These are phyloP conservation scores for Stenotaenia linearis DNA, from an alignment of 2,888 invertebrate species.

Conservation along the genomic window DNA sequence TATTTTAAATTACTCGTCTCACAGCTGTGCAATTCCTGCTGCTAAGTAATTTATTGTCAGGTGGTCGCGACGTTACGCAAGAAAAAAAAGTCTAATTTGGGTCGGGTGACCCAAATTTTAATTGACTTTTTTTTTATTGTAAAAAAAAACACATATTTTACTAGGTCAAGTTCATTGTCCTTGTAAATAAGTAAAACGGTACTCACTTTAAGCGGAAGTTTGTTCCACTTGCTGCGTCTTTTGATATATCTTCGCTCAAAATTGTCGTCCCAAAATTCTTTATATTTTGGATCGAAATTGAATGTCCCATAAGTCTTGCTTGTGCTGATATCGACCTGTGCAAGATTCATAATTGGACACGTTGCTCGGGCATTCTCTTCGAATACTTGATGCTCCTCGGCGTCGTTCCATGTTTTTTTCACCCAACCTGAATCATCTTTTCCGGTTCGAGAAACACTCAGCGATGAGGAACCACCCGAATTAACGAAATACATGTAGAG, in stretches of 20 bases:
- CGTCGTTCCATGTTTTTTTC: not conserved
- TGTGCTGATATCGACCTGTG: constrained; percentile 41
- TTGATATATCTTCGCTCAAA: constrained; percentile 75
- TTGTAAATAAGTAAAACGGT: not conserved
- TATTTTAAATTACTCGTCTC: too few relatives aligned
- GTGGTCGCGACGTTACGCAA: too few relatives aligned
- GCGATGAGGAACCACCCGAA: constrained; percentile 27
- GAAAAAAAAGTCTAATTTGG: not conserved
- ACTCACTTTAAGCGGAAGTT: constrained; percentile 69
- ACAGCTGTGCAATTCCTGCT: too few relatives aligned
- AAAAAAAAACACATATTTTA: not conserved
- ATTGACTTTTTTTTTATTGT: too few relatives aligned
- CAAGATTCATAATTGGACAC: constrained; percentile 31
- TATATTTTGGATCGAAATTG: constrained; percentile 55
- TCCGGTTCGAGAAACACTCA: not conserved
- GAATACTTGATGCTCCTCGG: not conserved
- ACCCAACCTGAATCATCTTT: not conserved
- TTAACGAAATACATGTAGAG: constrained; percentile 36
- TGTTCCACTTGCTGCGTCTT: constrained; percentile 63
- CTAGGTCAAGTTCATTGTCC: not conserved
- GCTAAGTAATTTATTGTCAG: too few relatives aligned
- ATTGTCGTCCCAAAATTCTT: constrained; percentile 83
- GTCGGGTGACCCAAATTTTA: not conserved
- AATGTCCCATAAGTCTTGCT: constrained; percentile 40
- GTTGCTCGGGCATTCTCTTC: not conserved